Evolutionary conservation across 2,797 vertebrate species (phyloP), one percentile per base, ranked within the genome.

Genomic region (Botia almorhae): DNA sequence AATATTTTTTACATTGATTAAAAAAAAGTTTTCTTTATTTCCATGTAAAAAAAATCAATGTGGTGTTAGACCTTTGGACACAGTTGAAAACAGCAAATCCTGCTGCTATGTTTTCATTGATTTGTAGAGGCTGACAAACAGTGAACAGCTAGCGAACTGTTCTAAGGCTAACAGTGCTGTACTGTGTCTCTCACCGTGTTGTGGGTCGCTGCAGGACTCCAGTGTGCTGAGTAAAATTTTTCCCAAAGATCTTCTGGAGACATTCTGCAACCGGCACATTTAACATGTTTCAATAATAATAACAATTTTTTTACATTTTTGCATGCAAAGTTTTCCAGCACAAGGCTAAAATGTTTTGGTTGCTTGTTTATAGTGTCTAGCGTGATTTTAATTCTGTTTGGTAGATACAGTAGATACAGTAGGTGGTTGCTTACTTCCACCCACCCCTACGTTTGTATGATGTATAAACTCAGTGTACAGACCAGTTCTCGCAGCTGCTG

Each of bases 151-250:
- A 21, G 16, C 1, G 64, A 7, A 46, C 43, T 46, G 43, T 11
- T 10, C 43, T 46, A 46, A 46, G 29, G 50, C 48, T 61, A 33
- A 60, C 50, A 48, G 67, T 64, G 17, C 8, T 14, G n/a, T 46
- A 8, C 63, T 23, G 61, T 78, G 48, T 85, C 73, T 80, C 93
- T 91, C 90, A 98, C 96, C 96, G 6, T 95, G 94, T 0, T 95
- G 91, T 0, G 93, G 94, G 80, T 95, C 95, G 51, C 53, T 90
- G 88, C 94, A 96, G 67, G 95, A 94, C 86, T 96, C 96, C 94
- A 98, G 91, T 26, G 96, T 95, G 90, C 91, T 96, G 89, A 98
- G 93, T 91, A 98, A 83, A 85, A 96, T 97, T 93, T 96, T 98
- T 84, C 96, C 96, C 73, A 98, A 90, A 81, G 96, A 94, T 90